Base-by-base conservation (phyloP, 2,113 vertebrate species). In the Xiphophorus hellerii region DNA sequence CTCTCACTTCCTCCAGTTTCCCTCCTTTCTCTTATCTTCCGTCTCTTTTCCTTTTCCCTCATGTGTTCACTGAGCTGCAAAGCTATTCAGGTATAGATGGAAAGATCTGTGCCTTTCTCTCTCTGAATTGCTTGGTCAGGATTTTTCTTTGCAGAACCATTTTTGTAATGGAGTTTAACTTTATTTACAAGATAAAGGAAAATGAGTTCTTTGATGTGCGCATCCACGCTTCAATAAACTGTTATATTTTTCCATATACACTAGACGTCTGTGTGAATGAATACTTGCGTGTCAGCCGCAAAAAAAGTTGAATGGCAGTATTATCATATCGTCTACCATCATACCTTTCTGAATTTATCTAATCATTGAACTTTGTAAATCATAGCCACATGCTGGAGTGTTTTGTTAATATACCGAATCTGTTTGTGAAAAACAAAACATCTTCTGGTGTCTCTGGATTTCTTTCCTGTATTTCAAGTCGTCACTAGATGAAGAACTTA, bases 31-130 rank as follows among this genome's bases (percentile, higher is more conserved):
- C 84, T 91, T 89, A 90, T 91, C 90, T 85, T 82, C 89, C 78
- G 75, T 91, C 86, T 90, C 78, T 87, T 78, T 83, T 78, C 75
- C 83, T 87, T 85, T 84, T 91, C 87, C 90, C 87, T 91, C 88
- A 92, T 89, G 90, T 94, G 92, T 91, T 94, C 93, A 94, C 88
- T 92, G 93, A 92, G 93, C 92, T 94, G 93, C 91, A 91, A 93
- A 94, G 91, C 91, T 88, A 93, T 93, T 94, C 93, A 92, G 88
- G 88, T 91, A 85, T 78, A 88, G 88, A 92, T 89, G 79, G 88
- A 93, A 92, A 89, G 88, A 94, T 95, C 93, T 90, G 89, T 90
- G 83, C 92, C 89, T 89, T 87, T 90, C 81, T 90, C 81, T 71
- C 81, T 87, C 82, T 58, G 85, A 94, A 92, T 89, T 90, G 93